phyloP scores from a whole-genome alignment of 2,113 vertebrate species.

The Brachirus orientalis region DNA sequence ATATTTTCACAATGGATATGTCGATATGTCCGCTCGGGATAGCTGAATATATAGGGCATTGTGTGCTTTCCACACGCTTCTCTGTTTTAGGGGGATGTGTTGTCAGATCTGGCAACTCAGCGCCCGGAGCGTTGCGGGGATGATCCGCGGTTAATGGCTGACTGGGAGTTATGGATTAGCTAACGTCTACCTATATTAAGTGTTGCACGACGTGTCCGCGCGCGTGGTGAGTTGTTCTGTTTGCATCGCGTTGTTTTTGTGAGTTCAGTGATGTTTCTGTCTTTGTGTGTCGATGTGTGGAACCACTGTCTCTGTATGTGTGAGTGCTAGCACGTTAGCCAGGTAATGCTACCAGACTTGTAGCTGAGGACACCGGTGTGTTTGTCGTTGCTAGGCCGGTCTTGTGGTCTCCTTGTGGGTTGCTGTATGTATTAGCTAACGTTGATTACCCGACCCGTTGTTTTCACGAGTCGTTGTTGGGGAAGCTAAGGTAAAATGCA shows the following conservation, averaged over 20 bases:
- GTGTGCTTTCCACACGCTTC: too few species aligned
- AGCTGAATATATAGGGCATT: background rate
- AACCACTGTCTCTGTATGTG: background rate
- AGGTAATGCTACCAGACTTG: conserved; percentile 47
- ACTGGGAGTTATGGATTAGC: conserved; percentile 34
- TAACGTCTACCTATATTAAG: conserved; percentile 14
- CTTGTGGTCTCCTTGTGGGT: conserved; percentile 31
- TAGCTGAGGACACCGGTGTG: conserved; percentile 67
- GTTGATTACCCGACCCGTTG: conserved; percentile 1
- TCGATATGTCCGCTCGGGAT: fast-evolving
- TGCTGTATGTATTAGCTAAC: background rate
- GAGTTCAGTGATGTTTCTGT: background rate
- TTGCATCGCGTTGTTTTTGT: background rate
- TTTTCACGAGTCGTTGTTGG: background rate
- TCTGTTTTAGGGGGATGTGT: background rate
- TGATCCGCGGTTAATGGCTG: conserved; percentile 63
- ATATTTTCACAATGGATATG: fast-evolving
- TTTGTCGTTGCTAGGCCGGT: conserved; percentile 81
- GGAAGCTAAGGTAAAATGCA: background rate
- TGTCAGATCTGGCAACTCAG: conserved; percentile 27
- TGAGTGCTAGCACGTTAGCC: conserved; percentile 34
- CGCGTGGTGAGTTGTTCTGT: background rate
- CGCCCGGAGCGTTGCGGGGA: conserved; percentile 31
- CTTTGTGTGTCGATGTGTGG: background rate
- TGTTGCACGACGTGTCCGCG: background rate